Evolutionary conservation across 1,140 invertebrate species (phyloP), one percentile per base, ranked within the genome.

Genomic region (Tetragnatha versicolor): DNA sequence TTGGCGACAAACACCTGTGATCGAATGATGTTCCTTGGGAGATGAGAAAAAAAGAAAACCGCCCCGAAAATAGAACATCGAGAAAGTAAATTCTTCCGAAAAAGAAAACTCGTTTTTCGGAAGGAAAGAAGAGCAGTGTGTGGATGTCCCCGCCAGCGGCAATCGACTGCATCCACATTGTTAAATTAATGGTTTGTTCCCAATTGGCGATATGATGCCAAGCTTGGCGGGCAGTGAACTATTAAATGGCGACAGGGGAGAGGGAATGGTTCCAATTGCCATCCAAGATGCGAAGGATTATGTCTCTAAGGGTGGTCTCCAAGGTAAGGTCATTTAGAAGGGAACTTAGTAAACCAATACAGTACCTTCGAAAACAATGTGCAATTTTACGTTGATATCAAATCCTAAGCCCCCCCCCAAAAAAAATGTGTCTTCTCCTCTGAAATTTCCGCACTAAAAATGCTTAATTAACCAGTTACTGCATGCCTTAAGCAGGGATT

Each of bases 211-310:
- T 35, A 35, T 37, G 20, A 14, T 27, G 66, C 49, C 66, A 53
- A 70, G 22, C 3, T 70, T 70, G 66, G 66, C 66, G 66, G 20
- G 17, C 31, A 27, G 25, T 70, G 47, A 53, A 70, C 47, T 53
- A 70, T 45, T 70, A 70, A 70, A 70, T 70, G 49, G 66, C 31
- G 12, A 12, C 20, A 29, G 31, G 4, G 10, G 51, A 5, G 20
- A 55, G 7, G 66, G 35, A 70, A 53, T 51, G 49, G 49, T 22
- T 49, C 9, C 66, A 70, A 70, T 70, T 70, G 66, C 31, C 39
- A 35, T 20, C 35, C 17, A 22, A 2, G n/a, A 51, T 17, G 20
- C 20, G 27, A 20, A 37, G 66, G 66, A 70, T 70, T 70, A 70
- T 53, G 66, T 51, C 49, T 53, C 29, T 66, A 45, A 22, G n/a